These are phyloP conservation scores for Aporophyla lueneburgensis DNA, from an alignment of 2,888 invertebrate genomes.

Conservation along the genomic window DNA sequence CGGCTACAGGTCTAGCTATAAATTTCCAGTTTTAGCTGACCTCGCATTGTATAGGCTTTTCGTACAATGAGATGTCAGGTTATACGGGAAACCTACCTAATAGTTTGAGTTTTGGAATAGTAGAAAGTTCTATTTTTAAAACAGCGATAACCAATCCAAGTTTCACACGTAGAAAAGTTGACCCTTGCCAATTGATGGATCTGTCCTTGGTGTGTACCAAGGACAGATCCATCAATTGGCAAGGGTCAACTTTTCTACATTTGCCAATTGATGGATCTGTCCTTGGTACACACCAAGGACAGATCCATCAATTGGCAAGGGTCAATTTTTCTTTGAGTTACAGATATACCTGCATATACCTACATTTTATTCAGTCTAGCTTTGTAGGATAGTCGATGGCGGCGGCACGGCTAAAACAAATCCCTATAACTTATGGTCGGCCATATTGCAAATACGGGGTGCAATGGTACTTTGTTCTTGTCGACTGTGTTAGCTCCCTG, in stretches of 20 bases:
- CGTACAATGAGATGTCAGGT: no score
- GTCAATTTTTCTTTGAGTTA: slow-evolving; percentile 3
- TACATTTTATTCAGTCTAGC: slow-evolving; percentile 15
- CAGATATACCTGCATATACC: neutral
- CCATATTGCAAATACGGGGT: slow-evolving; percentile 55
- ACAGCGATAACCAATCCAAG: neutral
- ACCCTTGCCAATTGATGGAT: slow-evolving; percentile 17
- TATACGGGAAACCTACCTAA: no score
- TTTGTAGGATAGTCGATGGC: neutral
- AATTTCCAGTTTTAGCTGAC: no score
- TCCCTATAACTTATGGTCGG: slow-evolving; percentile 41
- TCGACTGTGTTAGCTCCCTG: slow-evolving; percentile 31
- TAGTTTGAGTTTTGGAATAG: neutral
- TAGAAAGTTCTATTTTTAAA: neutral
- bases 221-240: no score
- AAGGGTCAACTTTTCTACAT: no score
- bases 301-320: no score
- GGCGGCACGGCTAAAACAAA: slow-evolving; percentile 32
- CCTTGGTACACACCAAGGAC: no score
- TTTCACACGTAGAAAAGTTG: slow-evolving; percentile 14
- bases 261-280: no score
- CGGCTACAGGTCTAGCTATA: no score
- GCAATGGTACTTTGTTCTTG: slow-evolving; percentile 46
- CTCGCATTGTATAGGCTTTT: no score
- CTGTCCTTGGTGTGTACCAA: slow-evolving; percentile 17